Evolutionary conservation across 2,888 invertebrate species (phyloP).

Genomic region (Eristalis tenax): DNA sequence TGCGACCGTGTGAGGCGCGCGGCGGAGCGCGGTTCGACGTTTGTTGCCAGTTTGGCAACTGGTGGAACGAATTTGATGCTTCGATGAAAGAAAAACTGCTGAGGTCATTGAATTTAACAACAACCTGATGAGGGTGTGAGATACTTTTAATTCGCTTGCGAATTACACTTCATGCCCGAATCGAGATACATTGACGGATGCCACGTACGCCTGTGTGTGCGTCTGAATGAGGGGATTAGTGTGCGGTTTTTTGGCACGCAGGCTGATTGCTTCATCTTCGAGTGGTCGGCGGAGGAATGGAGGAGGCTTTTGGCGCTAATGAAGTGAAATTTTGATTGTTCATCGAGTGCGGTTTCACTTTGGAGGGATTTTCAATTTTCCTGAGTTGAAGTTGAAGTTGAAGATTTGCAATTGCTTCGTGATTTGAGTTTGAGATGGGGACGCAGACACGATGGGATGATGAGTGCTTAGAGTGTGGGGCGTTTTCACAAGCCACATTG

Average conservation of each 20-base stretch:
- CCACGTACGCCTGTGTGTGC: neutral
- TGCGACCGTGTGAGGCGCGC: neutral
- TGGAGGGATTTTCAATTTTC: neutral
- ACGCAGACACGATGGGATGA: neutral
- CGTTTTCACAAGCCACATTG: no score
- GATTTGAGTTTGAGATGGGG: neutral
- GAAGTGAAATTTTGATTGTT: neutral
- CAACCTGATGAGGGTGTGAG: conserved; percentile 26
- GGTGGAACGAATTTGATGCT: conserved; percentile 15
- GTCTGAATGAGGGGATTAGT: neutral
- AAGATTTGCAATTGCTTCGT: neutral
- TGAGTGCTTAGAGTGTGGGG: neutral
- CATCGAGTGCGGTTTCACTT: neutral
- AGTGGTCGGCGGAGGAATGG: neutral
- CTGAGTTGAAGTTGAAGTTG: neutral
- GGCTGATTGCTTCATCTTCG: conserved; percentile 4
- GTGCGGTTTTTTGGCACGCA: neutral
- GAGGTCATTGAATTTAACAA: conserved; percentile 51
- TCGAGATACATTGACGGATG: neutral
- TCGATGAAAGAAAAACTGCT: conserved; percentile 16
- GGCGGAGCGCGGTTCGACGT: neutral
- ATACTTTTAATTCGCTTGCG: conserved; percentile 26
- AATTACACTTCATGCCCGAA: neutral
- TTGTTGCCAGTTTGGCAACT: conserved; percentile 32
- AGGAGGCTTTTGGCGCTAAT: neutral